Evolutionary conservation across 2,113 vertebrate genomes (phyloP), one percentile per base, ranked within the genome.

Genomic region (Petromus typicus): DNA sequence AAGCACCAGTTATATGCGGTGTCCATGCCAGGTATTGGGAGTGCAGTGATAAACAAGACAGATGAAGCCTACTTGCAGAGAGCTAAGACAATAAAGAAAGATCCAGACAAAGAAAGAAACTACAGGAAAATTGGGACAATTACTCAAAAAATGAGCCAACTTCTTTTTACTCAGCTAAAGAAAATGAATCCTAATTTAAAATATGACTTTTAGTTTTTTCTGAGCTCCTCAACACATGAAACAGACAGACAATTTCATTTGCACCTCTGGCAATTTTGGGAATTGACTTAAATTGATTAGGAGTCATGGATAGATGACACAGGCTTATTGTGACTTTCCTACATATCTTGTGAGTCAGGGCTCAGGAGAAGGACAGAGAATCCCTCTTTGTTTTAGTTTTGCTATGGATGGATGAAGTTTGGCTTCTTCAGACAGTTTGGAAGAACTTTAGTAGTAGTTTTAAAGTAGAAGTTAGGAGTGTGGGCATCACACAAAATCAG

Each of bases 121-220:
- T n/a, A 20, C 16, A 40, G 37, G 25, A 80, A 92, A 91, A 69
- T 7, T 17, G 17, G 57, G 59, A 30, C 76, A 66, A 25, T 83
- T 75, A 61, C 66, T 78, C 23, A 22, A 71, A 85, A 76, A 69
- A 23, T 0, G 18, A 90, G 23, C 61, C 92, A 90, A 84, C 54
- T 34, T 84, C 30, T 54, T 96, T 81, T 93, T 71, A 86, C 95
- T 95, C 96, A 90, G 63, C 43, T 48, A 82, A 96, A 96, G 8
- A 56, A 98, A 96, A 95, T 95, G 87, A 95, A 90, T 96, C 87
- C 80, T 88, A 45, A 27, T 89, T 96, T 97, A 94, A 97, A 97
- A 93, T 48, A 92, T 13, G 37, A 43, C 87, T 96, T 91, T 63
- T 32, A 84, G 54, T 81, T 56, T 82, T 85, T 78, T 61, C 63